Evolutionary conservation across 92 coral and sea anemone genomes (phyloP).

Genomic region (Heteractis magnifica): DNA sequence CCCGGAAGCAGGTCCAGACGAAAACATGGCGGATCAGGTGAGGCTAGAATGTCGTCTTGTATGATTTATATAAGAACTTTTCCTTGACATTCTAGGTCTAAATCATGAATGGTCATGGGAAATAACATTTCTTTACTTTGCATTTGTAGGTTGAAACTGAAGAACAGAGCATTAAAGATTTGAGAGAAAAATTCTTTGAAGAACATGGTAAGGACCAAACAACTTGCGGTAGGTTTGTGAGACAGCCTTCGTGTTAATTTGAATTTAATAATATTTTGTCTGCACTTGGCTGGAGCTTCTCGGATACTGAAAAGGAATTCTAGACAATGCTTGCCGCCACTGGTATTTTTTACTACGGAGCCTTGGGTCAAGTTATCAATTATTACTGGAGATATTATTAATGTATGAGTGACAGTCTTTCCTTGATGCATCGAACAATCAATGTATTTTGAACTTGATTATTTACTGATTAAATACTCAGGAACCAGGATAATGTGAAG

Average conservation of each 20-base stretch:
- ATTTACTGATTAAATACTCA: no score
- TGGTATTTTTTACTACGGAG: not conserved
- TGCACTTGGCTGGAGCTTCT: not conserved
- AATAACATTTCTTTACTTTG: conserved; percentile 1
- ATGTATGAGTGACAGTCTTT: not conserved
- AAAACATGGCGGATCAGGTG: conserved; percentile 66
- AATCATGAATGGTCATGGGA: not conserved
- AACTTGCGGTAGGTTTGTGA: not conserved
- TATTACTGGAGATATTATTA: not conserved
- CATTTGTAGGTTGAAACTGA: conserved; percentile 54
- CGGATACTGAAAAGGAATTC: not conserved
- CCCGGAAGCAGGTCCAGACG: not conserved
- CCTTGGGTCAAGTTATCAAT: not conserved
- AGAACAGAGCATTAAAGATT: conserved; percentile 44
- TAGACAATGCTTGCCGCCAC: conserved; percentile 2
- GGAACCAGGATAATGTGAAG: no score
- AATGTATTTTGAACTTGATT: not conserved
- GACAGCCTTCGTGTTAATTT: not conserved
- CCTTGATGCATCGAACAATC: not conserved
- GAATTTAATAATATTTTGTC: not conserved
- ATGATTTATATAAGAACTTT: conserved; percentile 19
- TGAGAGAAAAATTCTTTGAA: conserved; percentile 61
- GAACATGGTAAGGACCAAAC: conserved; percentile 56
- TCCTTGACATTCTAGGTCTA: not conserved
- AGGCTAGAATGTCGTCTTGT: not conserved